Evolutionary conservation across 92 coral and sea anemone species (phyloP).

Genomic region (Actinernus sp.): DNA sequence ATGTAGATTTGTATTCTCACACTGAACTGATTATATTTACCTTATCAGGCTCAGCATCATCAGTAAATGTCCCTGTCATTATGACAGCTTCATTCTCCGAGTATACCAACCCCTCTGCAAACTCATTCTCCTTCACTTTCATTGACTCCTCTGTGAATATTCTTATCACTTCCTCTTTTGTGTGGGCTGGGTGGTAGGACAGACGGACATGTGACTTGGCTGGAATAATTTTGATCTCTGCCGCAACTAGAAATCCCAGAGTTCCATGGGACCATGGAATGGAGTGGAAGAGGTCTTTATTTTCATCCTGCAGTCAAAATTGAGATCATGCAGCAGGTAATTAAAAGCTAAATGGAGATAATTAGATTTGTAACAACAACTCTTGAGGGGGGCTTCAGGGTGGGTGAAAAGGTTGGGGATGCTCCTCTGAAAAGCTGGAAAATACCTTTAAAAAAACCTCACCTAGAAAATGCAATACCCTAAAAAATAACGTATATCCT

Average conservation of each 20-base stretch:
- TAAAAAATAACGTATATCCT: too few species aligned
- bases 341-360: too few species aligned
- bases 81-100: conserved; percentile 60
- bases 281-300: conserved; percentile 49
- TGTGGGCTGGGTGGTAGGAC: conserved; percentile 41
- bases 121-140: conserved; percentile 36
- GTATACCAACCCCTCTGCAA: conserved; percentile 67
- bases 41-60: conserved; percentile 40
- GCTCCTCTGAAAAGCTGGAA: too few species aligned
- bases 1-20: too few species aligned
- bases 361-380: too few species aligned
- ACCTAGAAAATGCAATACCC: too few species aligned
- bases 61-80: conserved; percentile 53
- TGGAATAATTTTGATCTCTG: conserved; percentile 56
- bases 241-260: conserved; percentile 71
- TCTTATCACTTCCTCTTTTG: conserved; percentile 27
- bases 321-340: too few species aligned
- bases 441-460: too few species aligned
- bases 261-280: conserved; percentile 77
- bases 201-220: conserved; percentile 54
- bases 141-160: conserved; percentile 31
- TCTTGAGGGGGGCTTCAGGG: too few species aligned
- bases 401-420: too few species aligned
- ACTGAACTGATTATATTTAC: too few species aligned
- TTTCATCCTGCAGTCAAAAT: conserved; percentile 58